A percentile compares a stretch with the other conserved stretches of the same genome.
Evolutionary conservation across 1,140 invertebrate species (phyloP).

Genomic region (Berghia stephanieae): DNA sequence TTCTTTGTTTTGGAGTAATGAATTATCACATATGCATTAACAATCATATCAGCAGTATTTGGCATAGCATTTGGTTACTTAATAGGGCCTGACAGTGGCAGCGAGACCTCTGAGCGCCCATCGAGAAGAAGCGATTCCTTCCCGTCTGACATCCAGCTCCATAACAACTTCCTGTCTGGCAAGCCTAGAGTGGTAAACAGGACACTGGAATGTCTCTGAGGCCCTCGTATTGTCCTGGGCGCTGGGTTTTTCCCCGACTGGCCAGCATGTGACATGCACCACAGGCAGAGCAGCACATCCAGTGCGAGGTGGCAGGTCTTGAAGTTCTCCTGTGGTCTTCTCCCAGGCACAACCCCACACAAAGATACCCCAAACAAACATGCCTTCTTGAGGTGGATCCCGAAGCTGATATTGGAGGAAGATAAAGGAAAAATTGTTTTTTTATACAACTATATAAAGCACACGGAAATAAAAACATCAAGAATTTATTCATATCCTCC

Average conservation of each 20-base stretch:
- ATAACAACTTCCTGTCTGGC: conserved; percentile 56
- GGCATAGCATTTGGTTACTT: neutral
- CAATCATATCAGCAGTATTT: too few relatives aligned
- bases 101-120: conserved; percentile 66
- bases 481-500: too few relatives aligned
- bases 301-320: conserved; percentile 59
- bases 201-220: conserved; percentile 61
- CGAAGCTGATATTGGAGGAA: conserved; percentile 53
- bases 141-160: conserved; percentile 63
- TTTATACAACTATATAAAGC: too few relatives aligned
- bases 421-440: too few relatives aligned
- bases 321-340: conserved; percentile 64
- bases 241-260: conserved; percentile 58
- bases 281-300: conserved; percentile 62
- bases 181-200: conserved; percentile 61
- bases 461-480: too few relatives aligned
- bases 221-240: conserved; percentile 49
- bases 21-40: neutral
- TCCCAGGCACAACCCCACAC: conserved; percentile 67
- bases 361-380: conserved; percentile 66
- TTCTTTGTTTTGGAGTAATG: neutral
- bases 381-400: conserved; percentile 67
- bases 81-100: conserved; percentile 63
- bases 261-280: conserved; percentile 64
- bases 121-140: conserved; percentile 56